Evolutionary conservation across 2,888 invertebrate species (phyloP).

Genomic region (Diogma glabrata): DNA sequence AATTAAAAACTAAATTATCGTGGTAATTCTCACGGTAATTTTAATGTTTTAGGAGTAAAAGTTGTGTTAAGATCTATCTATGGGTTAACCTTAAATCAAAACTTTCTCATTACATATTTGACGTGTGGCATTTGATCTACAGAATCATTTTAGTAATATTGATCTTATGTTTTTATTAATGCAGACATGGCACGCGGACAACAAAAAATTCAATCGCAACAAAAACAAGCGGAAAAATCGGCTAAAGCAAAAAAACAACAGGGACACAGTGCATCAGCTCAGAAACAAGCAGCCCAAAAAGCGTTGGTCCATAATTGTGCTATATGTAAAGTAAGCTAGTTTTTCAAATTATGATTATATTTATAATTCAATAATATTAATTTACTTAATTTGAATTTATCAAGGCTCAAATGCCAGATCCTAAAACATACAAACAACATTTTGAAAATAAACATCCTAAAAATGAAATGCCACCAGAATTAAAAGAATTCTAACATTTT

Average conservation of each 20-base stretch:
- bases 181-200: constrained; percentile 95
- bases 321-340: constrained; percentile 70
- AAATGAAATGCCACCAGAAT: constrained; percentile 76
- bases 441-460: constrained; percentile 99
- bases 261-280: constrained; percentile 58
- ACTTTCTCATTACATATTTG: no score
- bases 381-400: no score
- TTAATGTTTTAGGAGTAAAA: no score
- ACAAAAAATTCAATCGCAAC: constrained; percentile 96
- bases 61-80: no score
- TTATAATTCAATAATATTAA: no score
- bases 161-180: no score
- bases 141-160: no score
- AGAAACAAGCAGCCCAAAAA: constrained; percentile 40
- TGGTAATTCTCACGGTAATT: no score
- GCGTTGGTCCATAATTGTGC: constrained; percentile 83
- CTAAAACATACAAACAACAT: constrained; percentile 98
- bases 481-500: constrained; percentile 42
- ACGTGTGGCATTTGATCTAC: no score
- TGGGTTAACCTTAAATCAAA: no score
- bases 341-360: background rate
- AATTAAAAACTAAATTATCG: no score
- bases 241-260: constrained; percentile 80
- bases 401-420: constrained; percentile 99
- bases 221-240: constrained; percentile 83